A percentile compares a stretch with the other conserved stretches of the same genome.
Conservation (phyloP, 2,888 invertebrate species). For the Epinotia demarniana region DNA sequence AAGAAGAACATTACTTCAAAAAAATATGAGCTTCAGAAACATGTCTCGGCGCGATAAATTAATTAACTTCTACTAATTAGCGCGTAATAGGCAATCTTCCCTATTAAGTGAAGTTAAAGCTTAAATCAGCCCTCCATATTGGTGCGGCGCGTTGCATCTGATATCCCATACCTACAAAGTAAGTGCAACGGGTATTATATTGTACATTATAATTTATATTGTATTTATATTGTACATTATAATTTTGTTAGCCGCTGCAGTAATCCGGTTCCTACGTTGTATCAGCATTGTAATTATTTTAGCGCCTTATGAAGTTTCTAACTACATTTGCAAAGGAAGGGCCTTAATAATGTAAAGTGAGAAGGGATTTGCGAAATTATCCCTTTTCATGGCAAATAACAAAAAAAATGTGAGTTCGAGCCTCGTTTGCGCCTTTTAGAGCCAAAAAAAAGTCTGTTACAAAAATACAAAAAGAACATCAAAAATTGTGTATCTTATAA, state of each 20-base stretch:
- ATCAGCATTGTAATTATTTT: slow-evolving; percentile 52
- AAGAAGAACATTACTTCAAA: too few species aligned
- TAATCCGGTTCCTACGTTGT: slow-evolving; percentile 47
- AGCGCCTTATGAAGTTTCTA: slow-evolving; percentile 52
- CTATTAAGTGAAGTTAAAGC: background rate
- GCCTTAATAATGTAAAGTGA: slow-evolving; percentile 16
- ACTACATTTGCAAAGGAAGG: slow-evolving; percentile 48
- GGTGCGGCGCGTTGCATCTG: background rate
- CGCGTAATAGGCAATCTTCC: background rate
- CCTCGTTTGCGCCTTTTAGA: too few species aligned
- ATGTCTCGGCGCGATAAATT: background rate
- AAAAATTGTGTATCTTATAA: too few species aligned
- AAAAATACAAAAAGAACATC: too few species aligned
- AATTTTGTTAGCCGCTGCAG: slow-evolving; percentile 30
- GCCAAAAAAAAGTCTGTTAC: too few species aligned
- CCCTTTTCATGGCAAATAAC: too few species aligned
- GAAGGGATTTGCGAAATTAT: background rate
- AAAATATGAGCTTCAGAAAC: too few species aligned
- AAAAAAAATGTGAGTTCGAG: too few species aligned
- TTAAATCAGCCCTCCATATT: background rate
- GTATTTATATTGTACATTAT: too few species aligned
- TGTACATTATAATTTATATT: slow-evolving; percentile 24
- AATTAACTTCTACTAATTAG: slow-evolving; percentile 1
- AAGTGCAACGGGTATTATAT: slow-evolving; percentile 28
- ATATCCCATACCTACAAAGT: slow-evolving; percentile 20